Percentiles rank a stretch among this genome's conserved stretches.
Conservation (phyloP, 2,113 vertebrate species). For the Poicephalus gulielmi region DNA sequence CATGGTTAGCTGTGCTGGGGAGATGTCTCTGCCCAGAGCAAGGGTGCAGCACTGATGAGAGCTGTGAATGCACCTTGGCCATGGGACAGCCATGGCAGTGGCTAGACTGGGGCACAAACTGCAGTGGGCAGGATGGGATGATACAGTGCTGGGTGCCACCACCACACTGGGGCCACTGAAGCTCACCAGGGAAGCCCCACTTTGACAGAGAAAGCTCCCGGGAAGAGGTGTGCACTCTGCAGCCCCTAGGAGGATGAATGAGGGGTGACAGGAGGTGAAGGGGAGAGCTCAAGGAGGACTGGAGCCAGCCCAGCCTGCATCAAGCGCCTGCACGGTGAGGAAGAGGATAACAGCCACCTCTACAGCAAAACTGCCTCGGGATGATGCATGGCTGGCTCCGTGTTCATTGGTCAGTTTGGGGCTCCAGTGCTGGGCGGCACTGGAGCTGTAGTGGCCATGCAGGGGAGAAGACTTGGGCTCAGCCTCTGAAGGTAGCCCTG, state of each 20-base stretch:
- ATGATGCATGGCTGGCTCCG: neutral
- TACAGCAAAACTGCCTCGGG: accelerated
- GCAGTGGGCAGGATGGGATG: neutral
- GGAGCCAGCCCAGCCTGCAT: neutral
- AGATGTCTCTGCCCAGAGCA: accelerated
- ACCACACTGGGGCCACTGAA: neutral
- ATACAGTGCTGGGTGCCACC: neutral
- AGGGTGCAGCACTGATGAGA: neutral
- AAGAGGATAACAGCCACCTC: neutral
- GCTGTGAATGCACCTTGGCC: neutral
- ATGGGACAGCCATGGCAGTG: accelerated
- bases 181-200: neutral
- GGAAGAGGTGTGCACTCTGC: neutral
- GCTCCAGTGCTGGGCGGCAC: neutral
- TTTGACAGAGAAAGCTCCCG: neutral
- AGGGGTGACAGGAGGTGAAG: accelerated
- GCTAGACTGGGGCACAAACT: neutral
- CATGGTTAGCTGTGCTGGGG: accelerated
- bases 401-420: accelerated
- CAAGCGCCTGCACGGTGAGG: accelerated
- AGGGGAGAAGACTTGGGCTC: neutral
- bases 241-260: neutral
- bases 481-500: neutral
- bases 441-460: neutral
- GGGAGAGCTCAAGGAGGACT: neutral